phyloP scores from a whole-genome alignment of 92 coral and sea anemone species.

The Siderastrea radians region DNA sequence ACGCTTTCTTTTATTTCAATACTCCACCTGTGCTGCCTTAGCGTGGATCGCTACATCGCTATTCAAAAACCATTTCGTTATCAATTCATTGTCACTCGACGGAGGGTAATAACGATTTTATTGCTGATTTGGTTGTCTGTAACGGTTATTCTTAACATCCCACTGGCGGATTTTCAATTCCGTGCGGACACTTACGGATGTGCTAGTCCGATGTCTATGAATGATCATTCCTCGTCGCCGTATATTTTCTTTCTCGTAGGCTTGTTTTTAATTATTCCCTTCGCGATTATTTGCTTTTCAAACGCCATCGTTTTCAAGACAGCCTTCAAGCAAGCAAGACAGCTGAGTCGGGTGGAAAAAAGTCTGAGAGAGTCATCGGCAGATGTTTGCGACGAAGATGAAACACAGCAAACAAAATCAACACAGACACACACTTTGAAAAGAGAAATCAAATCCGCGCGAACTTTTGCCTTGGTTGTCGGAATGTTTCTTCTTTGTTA shows the following conservation, averaged over 20 bases:
- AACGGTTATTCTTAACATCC: conserved; percentile 67
- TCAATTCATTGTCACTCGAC: conserved; percentile 68
- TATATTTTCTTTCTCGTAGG: conserved; percentile 72
- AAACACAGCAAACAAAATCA: background rate
- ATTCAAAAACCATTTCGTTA: conserved; percentile 87
- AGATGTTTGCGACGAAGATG: conserved; percentile 1
- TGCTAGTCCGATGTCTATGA: background rate
- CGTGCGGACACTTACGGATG: conserved; percentile 92
- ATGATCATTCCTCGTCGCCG: conserved; percentile 5
- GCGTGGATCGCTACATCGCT: conserved; percentile 92
- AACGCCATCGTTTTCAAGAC: conserved; percentile 84
- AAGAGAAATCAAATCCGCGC: conserved; percentile 86
- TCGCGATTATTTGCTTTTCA: conserved; percentile 73
- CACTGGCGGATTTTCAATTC: conserved; percentile 81
- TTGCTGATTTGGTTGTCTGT: conserved; percentile 72
- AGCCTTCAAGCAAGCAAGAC: conserved; percentile 83
- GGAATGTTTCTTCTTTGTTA: conserved; percentile 90
- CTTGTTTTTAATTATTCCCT: conserved; percentile 79
- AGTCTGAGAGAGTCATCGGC: conserved; percentile 41
- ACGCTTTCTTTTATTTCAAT: conserved; percentile 84
- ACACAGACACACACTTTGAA: conserved; percentile 48
- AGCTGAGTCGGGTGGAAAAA: conserved; percentile 67
- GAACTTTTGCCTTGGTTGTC: conserved; percentile 85
- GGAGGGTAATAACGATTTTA: conserved; percentile 49
- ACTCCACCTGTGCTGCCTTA: conserved; percentile 88